Conservation (phyloP, 2,797 vertebrate genomes). For the Lepus oiostolus region DNA sequence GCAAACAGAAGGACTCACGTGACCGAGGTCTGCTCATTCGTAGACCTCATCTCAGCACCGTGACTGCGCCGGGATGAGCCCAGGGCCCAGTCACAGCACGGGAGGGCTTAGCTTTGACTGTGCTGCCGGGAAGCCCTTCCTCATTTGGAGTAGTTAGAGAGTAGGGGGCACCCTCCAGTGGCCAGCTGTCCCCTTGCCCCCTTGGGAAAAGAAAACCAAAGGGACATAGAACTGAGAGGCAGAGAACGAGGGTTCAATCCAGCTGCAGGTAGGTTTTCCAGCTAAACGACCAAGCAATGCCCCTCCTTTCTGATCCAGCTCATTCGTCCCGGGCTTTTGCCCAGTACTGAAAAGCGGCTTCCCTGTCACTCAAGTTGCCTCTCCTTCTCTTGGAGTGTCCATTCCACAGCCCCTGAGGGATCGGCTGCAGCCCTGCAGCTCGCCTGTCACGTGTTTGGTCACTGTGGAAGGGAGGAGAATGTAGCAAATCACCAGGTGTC, state of each 20-base stretch:
- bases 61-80: neutral
- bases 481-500: neutral
- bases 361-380: neutral
- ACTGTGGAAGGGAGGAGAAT: neutral
- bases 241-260: neutral
- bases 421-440: neutral
- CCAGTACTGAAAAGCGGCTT: neutral
- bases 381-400: neutral
- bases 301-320: neutral
- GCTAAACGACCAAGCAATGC: neutral
- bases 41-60: neutral
- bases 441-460: fast-evolving
- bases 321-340: neutral
- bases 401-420: fast-evolving
- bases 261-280: neutral
- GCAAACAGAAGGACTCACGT: neutral
- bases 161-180: neutral
- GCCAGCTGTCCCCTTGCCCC: neutral
- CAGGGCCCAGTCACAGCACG: neutral
- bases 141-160: neutral
- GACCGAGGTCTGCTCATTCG: neutral
- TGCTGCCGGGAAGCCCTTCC: neutral
- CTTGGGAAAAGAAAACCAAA: neutral
- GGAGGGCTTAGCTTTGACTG: neutral
- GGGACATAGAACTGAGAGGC: neutral